Percentiles rank a stretch among this genome's conserved stretches.
phyloP scores from a whole-genome alignment of 2,113 vertebrate genomes.

The Pygathrix nemaeus region DNA sequence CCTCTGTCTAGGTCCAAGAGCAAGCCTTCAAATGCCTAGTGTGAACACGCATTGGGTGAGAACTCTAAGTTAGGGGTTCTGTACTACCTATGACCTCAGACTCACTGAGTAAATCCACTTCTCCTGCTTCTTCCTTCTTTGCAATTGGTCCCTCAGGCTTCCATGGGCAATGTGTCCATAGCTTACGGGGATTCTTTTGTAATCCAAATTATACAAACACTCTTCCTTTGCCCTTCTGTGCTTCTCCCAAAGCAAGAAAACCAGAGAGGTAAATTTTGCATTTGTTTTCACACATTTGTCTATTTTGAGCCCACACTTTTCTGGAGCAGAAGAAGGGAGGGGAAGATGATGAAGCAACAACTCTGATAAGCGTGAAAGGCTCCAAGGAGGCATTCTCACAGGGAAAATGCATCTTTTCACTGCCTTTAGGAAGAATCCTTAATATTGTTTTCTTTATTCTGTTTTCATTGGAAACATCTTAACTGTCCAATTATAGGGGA shows the following conservation, averaged over 20 bases:
- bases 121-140: not conserved
- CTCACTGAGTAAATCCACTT: not conserved
- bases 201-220: not conserved
- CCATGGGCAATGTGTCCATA: not conserved
- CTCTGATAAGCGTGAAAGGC: not conserved
- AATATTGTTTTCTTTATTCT: conserved; percentile 24
- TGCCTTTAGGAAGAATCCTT: conserved; percentile 16
- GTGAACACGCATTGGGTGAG: not conserved
- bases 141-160: not conserved
- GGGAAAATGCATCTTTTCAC: not conserved
- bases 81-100: not conserved
- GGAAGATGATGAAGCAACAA: not conserved
- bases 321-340: not conserved
- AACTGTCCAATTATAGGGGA: not conserved
- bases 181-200: not conserved
- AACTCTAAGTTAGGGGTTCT: not conserved
- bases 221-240: not conserved
- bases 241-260: not conserved
- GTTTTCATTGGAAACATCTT: conserved; percentile 64
- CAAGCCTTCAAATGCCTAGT: not conserved
- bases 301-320: not conserved
- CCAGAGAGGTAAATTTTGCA: not conserved
- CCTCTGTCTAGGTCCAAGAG: not conserved
- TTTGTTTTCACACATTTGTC: conserved; percentile 17
- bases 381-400: not conserved